phyloP scores from a whole-genome alignment of 2,888 invertebrate species.

The Kryphioiulus occultus region DNA sequence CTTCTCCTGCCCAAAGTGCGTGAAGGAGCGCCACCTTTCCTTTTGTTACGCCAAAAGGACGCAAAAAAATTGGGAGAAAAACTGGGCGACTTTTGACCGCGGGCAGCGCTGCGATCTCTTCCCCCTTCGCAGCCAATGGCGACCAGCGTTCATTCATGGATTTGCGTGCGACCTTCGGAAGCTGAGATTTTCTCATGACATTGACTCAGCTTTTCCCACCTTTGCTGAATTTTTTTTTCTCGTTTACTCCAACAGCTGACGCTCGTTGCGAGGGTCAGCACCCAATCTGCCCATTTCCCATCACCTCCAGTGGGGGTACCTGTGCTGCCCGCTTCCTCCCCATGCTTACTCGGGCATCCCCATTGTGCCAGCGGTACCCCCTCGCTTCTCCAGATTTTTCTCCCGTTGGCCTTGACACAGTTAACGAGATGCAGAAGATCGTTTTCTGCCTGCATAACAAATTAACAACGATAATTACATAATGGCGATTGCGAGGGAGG shows the following conservation, averaged over 20 bases:
- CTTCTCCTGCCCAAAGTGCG: not conserved
- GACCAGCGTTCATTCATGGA: conserved; percentile 2
- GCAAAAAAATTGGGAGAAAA: not conserved
- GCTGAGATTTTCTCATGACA: conserved; percentile 52
- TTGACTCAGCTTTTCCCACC: conserved; percentile 47
- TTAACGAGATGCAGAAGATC: conserved; percentile 28
- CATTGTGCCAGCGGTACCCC: too few relatives aligned
- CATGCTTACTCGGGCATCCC: conserved; percentile 6
- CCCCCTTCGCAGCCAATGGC: not conserved
- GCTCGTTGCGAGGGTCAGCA: not conserved
- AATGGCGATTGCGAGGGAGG: not conserved
- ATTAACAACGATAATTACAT: conserved; percentile 10
- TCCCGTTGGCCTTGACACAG: conserved; percentile 41
- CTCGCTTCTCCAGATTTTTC: not conserved
- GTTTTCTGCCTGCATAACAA: not conserved
- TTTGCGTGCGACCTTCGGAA: conserved; percentile 49
- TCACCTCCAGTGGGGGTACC: not conserved
- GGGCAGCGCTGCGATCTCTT: not conserved
- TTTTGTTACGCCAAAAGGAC: not conserved
- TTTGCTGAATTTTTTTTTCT: not conserved
- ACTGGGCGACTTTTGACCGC: not conserved
- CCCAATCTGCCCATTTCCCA: not conserved
- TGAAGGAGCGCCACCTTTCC: not conserved
- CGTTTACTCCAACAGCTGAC: conserved; percentile 44
- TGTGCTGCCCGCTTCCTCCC: conserved; percentile 27